Conservation (phyloP, 2,113 vertebrate species). For the Stegostoma tigrinum region DNA sequence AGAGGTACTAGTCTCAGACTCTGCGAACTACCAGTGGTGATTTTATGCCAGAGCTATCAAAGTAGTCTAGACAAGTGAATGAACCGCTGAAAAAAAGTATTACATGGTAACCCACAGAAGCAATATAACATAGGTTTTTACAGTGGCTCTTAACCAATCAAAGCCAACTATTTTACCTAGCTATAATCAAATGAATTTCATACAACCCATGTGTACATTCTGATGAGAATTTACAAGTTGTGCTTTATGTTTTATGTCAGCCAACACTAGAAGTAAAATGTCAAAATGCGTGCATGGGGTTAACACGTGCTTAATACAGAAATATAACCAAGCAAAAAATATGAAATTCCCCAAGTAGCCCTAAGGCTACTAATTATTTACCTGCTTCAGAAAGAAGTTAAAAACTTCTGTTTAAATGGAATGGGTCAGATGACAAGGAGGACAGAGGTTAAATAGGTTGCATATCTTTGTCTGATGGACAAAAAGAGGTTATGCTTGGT, state of each 20-base stretch:
- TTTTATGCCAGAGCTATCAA: conserved; percentile 9
- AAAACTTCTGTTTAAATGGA: not conserved
- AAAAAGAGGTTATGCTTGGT: not conserved
- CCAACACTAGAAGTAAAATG: conserved; percentile 1
- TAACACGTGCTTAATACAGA: conserved; percentile 14
- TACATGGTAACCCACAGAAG: not conserved
- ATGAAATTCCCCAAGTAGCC: not conserved
- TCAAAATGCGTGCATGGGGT: conserved; percentile 9
- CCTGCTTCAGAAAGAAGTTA: not conserved
- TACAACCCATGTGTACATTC: conserved; percentile 1
- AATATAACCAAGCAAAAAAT: not conserved
- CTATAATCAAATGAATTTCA: conserved; percentile 25
- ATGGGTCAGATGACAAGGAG: not conserved
- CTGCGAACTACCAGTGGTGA: not conserved
- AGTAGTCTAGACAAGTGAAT: conserved; percentile 35
- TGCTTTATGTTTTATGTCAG: conserved; percentile 29
- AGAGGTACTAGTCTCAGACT: not conserved
- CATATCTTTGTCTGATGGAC: not conserved
- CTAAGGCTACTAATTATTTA: conserved; percentile 17
- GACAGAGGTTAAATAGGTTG: not conserved
- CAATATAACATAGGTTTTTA: conserved; percentile 30
- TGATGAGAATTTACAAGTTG: conserved; percentile 13
- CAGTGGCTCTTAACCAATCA: not conserved
- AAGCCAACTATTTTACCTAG: not conserved
- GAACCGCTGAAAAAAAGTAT: conserved; percentile 4